These are phyloP conservation scores for Chydorus sphaericus DNA, from an alignment of 2,888 invertebrate species.

Conservation along the genomic window DNA sequence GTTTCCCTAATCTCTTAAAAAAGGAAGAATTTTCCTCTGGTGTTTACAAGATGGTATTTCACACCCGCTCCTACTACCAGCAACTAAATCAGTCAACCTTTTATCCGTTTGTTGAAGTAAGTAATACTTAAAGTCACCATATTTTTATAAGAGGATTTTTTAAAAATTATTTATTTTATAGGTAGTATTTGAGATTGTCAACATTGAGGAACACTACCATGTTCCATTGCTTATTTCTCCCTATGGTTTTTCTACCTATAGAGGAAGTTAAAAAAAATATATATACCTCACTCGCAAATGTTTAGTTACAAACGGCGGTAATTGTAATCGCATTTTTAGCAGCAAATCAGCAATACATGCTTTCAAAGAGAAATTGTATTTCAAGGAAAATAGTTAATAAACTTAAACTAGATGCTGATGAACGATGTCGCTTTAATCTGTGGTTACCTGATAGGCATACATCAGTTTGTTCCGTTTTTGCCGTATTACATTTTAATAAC, in stretches of 20 bases:
- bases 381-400: too few relatives aligned
- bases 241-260: conserved; percentile 61
- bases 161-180: conserved; percentile 28
- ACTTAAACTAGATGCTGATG: too few relatives aligned
- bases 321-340: too few relatives aligned
- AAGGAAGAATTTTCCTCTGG: conserved; percentile 46
- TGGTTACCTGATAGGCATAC: too few relatives aligned
- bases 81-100: conserved; percentile 27
- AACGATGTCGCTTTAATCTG: too few relatives aligned
- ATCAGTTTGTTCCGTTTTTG: too few relatives aligned
- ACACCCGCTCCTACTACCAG: conserved; percentile 54
- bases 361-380: too few relatives aligned
- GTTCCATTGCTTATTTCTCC: conserved; percentile 59
- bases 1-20: conserved; percentile 44
- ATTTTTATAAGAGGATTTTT: conserved; percentile 8
- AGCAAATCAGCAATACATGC: too few relatives aligned
- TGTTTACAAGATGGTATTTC: conserved; percentile 57
- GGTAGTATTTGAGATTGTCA: conserved; percentile 52
- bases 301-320: too few relatives aligned
- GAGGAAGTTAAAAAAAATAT: conserved; percentile 39
- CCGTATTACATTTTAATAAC: too few relatives aligned
- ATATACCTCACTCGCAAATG: too few relatives aligned
- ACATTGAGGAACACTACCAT: conserved; percentile 50
- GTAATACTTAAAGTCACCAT: too few relatives aligned
- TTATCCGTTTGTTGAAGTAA: conserved; percentile 61